Conservation (phyloP, 2,113 vertebrate genomes). For the Lonchura striata region DNA sequence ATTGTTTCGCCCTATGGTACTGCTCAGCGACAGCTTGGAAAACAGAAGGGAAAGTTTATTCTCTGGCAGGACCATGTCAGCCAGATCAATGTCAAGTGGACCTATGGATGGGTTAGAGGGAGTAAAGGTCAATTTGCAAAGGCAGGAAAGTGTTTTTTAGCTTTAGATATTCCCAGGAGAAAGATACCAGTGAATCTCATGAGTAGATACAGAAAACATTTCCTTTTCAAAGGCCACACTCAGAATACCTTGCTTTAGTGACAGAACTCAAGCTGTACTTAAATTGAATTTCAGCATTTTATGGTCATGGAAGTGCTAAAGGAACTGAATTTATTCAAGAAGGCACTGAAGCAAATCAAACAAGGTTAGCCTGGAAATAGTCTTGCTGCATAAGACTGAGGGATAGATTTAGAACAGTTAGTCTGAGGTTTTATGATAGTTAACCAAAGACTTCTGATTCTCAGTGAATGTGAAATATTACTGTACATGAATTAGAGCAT, state of each 20-base stretch:
- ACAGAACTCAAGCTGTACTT: not conserved
- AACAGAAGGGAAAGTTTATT: constrained; percentile 73
- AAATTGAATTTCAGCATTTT: not conserved
- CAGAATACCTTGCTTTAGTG: not conserved
- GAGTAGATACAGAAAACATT: not conserved
- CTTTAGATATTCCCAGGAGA: not conserved
- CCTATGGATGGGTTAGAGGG: constrained; percentile 25
- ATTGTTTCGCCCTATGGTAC: constrained; percentile 51
- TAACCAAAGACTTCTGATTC: not conserved
- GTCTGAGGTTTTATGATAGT: not conserved
- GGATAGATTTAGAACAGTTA: not conserved
- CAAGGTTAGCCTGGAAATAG: not conserved
- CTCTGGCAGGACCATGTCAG: constrained; percentile 62
- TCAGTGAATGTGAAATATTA: not conserved
- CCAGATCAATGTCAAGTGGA: constrained; percentile 35
- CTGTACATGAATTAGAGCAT: not conserved
- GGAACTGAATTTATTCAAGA: not conserved
- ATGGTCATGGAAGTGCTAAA: not conserved
- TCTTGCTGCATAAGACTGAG: not conserved
- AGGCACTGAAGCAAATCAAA: not conserved
- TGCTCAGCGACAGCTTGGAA: constrained; percentile 58
- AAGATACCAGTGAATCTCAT: not conserved
- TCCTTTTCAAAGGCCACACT: not conserved
- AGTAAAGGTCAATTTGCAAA: not conserved
- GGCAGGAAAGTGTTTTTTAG: constrained; percentile 74